phyloP scores from a whole-genome alignment of 2,888 invertebrate genomes.

The Erebia aethiops region DNA sequence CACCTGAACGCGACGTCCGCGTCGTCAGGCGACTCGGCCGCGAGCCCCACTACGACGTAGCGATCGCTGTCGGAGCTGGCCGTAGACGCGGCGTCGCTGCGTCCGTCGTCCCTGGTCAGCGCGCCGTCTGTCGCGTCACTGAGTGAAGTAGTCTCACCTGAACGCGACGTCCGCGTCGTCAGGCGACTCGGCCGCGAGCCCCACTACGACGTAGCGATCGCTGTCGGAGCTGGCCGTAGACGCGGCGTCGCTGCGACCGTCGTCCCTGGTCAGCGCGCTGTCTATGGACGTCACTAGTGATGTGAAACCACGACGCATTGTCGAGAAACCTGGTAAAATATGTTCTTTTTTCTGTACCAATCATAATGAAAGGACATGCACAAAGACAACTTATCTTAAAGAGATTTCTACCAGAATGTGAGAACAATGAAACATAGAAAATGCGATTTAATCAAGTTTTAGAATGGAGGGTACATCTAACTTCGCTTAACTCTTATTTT shows the following conservation, averaged over 20 bases:
- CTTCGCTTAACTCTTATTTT: background rate
- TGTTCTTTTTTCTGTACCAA: too few species aligned
- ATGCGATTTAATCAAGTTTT: background rate
- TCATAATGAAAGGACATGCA: too few species aligned
- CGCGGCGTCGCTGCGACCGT: constrained; percentile 86
- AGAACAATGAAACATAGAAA: too few species aligned
- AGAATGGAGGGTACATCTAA: background rate
- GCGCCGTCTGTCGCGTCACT: background rate
- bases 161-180: constrained; percentile 89
- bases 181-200: constrained; percentile 85
- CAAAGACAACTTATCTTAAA: too few species aligned
- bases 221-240: constrained; percentile 95
- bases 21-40: constrained; percentile 85
- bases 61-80: constrained; percentile 92
- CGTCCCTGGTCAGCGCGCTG: constrained; percentile 89
- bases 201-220: constrained; percentile 91
- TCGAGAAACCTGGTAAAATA: constrained; percentile 82
- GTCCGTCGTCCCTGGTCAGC: constrained; percentile 88
- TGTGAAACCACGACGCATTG: constrained; percentile 92
- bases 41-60: constrained; percentile 88
- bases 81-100: constrained; percentile 88
- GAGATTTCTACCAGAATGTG: too few species aligned
- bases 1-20: constrained; percentile 87
- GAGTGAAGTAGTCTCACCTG: constrained; percentile 56
- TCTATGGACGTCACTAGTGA: constrained; percentile 93